These are phyloP conservation scores for Actinemys pallida DNA, from an alignment of 2,113 vertebrate genomes.

Conservation along the genomic window DNA sequence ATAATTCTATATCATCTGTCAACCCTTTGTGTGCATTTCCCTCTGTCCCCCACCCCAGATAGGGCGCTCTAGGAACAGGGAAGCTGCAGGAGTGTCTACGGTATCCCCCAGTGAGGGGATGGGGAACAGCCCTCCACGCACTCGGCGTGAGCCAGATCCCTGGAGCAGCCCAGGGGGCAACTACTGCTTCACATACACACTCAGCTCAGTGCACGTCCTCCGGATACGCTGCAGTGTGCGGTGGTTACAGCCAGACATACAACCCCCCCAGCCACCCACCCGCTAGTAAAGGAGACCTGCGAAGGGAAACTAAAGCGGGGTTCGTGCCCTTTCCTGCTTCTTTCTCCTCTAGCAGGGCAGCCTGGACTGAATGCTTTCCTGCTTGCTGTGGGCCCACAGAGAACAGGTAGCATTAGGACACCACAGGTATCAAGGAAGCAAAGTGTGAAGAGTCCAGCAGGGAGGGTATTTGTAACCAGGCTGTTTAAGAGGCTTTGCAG, in stretches of 20 bases:
- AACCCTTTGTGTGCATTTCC: background rate
- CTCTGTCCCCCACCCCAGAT: background rate
- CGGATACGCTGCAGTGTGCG: too few species aligned
- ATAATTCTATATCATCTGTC: background rate
- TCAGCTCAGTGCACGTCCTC: too few species aligned
- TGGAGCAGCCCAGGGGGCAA: too few species aligned
- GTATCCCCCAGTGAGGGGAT: background rate
- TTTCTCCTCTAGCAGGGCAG: background rate
- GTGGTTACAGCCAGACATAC: too few species aligned
- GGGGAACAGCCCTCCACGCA: background rate
- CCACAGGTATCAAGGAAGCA: accelerated
- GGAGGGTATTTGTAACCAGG: background rate
- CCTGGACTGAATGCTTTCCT: background rate
- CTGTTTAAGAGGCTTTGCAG: too few species aligned
- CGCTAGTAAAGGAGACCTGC: too few species aligned
- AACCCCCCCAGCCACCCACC: too few species aligned
- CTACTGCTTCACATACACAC: background rate
- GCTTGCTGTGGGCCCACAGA: background rate
- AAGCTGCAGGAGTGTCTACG: too few species aligned
- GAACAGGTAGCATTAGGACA: accelerated
- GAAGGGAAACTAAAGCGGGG: background rate
- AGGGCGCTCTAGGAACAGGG: too few species aligned
- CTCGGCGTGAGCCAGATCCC: too few species aligned
- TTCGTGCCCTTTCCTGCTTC: background rate
- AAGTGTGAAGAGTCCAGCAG: background rate